These are phyloP conservation scores for Tauraco hartlaubi DNA, from an alignment of 2,797 vertebrate species.

Conservation along the genomic window DNA sequence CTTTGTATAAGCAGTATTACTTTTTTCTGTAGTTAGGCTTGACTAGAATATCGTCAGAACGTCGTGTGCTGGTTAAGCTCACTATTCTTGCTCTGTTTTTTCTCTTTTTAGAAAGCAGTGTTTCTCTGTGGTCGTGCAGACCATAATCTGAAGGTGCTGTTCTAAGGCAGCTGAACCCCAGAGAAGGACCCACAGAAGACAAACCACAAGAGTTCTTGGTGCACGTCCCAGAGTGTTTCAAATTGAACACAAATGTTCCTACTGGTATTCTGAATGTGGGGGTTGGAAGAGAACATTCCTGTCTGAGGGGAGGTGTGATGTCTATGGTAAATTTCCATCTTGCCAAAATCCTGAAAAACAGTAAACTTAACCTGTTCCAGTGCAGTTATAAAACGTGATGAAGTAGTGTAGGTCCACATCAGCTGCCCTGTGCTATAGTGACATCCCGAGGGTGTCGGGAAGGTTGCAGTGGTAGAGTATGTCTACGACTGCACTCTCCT, in stretches of 20 bases:
- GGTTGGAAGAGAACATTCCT: neutral
- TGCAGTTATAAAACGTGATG: neutral
- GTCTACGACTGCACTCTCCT: neutral
- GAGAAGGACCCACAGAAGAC: neutral
- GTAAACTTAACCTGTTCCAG: neutral
- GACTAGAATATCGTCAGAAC: neutral
- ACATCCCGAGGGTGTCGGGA: neutral
- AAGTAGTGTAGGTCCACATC: neutral
- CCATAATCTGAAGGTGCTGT: neutral
- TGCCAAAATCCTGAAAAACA: neutral
- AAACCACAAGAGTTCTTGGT: neutral
- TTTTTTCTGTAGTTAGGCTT: neutral
- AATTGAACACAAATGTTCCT: neutral
- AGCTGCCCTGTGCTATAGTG: neutral
- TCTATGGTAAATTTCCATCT: neutral
- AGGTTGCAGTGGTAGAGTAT: neutral
- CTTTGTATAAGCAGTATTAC: neutral
- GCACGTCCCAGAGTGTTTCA: neutral
- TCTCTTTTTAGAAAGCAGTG: neutral
- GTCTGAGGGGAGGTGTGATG: neutral
- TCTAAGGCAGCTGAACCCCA: neutral
- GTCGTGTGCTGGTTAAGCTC: neutral
- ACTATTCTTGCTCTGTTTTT: neutral
- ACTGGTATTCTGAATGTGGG: neutral
- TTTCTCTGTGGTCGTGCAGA: neutral